phyloP scores from a whole-genome alignment of 64 coral and sea anemone genomes.

The Cladopsammia gracilis region DNA sequence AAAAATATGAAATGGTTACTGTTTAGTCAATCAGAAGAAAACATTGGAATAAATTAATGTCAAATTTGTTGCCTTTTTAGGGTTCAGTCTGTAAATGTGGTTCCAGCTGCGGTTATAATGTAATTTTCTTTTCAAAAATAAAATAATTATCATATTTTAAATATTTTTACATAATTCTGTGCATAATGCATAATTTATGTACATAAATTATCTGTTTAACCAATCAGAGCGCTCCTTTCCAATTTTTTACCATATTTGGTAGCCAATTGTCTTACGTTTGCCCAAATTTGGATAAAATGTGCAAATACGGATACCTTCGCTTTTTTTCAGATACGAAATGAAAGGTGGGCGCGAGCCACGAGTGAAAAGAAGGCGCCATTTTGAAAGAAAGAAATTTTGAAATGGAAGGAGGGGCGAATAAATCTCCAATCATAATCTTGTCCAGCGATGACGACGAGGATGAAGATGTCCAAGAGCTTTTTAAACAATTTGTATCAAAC shows the following conservation, averaged over 20 bases:
- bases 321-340: too few species aligned
- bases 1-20: too few species aligned
- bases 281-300: slow-evolving; percentile 10
- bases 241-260: slow-evolving; percentile 30
- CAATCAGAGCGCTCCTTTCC: background rate
- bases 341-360: background rate
- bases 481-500: slow-evolving; percentile 68
- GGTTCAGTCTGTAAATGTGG: background rate
- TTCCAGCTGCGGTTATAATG: background rate
- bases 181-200: background rate
- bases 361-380: background rate
- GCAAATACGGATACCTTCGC: background rate
- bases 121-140: background rate
- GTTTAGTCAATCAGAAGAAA: too few species aligned
- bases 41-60: background rate
- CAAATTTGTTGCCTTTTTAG: background rate
- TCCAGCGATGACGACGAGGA: slow-evolving; percentile 84
- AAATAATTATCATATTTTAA: background rate
- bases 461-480: slow-evolving; percentile 73
- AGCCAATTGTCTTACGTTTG: background rate
- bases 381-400: background rate
- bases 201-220: background rate
- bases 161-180: background rate
- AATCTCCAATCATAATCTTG: slow-evolving; percentile 27
- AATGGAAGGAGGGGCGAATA: slow-evolving; percentile 3